Conservation (phyloP, 2,888 invertebrate species). For the Drosophila limbata region DNA sequence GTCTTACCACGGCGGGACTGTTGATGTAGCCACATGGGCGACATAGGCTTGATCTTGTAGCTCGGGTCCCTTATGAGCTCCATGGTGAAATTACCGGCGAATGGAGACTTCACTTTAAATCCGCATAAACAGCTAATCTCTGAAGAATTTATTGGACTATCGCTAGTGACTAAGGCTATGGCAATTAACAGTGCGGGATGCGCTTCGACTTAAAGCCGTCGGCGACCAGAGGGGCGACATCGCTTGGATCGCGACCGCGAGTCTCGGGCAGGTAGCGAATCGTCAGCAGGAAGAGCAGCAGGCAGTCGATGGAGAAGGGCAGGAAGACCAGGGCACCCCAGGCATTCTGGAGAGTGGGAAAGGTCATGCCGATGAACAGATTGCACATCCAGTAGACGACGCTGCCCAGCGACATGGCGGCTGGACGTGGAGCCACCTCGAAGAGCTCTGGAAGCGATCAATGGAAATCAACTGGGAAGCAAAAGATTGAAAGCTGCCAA, state of each 20-base stretch:
- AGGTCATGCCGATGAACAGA: slow-evolving; percentile 92
- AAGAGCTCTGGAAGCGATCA: slow-evolving; percentile 88
- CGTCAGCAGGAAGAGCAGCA: slow-evolving; percentile 79
- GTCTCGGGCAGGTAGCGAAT: slow-evolving; percentile 92
- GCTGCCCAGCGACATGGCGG: slow-evolving; percentile 94
- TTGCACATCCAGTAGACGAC: slow-evolving; percentile 95
- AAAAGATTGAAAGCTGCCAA: slow-evolving; percentile 36
- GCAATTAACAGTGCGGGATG: slow-evolving; percentile 4
- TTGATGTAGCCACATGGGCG: slow-evolving; percentile 93
- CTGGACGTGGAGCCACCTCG: slow-evolving; percentile 92
- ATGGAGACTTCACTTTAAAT: slow-evolving; percentile 10
- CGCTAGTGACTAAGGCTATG: neutral
- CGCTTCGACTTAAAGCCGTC: slow-evolving; percentile 87
- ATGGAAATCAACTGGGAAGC: neutral
- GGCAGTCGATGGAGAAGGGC: slow-evolving; percentile 87
- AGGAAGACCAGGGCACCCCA: slow-evolving; percentile 91
- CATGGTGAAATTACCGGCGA: slow-evolving; percentile 4
- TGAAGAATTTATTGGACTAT: slow-evolving; percentile 28
- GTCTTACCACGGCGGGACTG: slow-evolving; percentile 90
- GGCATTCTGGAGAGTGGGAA: slow-evolving; percentile 87
- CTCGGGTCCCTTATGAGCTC: neutral
- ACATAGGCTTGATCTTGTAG: neutral
- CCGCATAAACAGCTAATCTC: slow-evolving; percentile 23
- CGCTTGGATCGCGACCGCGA: slow-evolving; percentile 88
- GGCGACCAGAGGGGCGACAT: slow-evolving; percentile 88